phyloP scores from a whole-genome alignment of 2,113 vertebrate species.

The Pitta sordida region DNA sequence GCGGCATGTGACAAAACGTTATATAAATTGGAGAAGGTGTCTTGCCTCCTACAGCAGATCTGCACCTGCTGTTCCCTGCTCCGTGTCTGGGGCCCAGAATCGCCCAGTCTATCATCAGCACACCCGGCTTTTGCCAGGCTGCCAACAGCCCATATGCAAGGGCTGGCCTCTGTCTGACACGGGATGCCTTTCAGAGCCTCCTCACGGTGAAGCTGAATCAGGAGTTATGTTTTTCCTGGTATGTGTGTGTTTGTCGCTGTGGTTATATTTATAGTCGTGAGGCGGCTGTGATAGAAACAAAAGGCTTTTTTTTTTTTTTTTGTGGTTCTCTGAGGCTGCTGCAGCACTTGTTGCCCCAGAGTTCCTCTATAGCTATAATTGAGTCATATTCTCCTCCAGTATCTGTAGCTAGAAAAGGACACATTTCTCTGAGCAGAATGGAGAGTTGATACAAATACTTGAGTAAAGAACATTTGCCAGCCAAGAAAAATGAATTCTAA shows the following conservation, averaged over 20 bases:
- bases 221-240: not conserved
- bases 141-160: slow-evolving; percentile 5
- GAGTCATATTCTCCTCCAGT: not conserved
- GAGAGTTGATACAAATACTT: not conserved
- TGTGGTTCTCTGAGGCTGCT: not conserved
- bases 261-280: not conserved
- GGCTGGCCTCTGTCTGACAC: not conserved
- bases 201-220: not conserved
- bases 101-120: not conserved
- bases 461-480: not conserved
- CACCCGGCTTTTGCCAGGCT: not conserved
- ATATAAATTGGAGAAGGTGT: not conserved
- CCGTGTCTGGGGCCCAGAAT: not conserved
- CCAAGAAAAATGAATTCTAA: not conserved
- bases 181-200: not conserved
- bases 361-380: not conserved
- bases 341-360: not conserved
- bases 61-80: not conserved
- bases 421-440: not conserved
- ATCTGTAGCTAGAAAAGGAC: not conserved
- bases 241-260: not conserved
- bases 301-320: not conserved
- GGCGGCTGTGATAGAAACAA: not conserved
- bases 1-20: not conserved
- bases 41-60: not conserved